Percentiles rank a stretch among this genome's conserved stretches.
Evolutionary conservation across 2,888 invertebrate genomes (phyloP).

Genomic region (Eilema depressum): DNA sequence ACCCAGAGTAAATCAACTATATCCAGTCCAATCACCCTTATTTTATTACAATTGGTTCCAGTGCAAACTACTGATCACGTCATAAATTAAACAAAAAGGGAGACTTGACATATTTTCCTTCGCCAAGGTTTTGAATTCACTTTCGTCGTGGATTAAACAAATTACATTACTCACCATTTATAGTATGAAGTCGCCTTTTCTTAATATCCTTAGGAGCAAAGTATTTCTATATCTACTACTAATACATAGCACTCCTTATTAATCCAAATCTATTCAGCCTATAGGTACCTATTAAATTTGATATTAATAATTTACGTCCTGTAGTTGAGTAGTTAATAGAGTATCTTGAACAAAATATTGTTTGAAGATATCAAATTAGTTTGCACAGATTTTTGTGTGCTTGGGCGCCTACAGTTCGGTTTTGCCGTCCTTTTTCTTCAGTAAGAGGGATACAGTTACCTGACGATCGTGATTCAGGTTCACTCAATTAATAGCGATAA

Average conservation of each 20-base stretch:
- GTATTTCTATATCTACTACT: background rate
- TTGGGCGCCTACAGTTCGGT: background rate
- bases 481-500: background rate
- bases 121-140: background rate
- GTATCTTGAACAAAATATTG: background rate
- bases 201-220: background rate
- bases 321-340: background rate
- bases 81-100: conserved; percentile 21
- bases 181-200: background rate
- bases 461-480: background rate
- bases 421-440: background rate
- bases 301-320: no score
- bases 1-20: conserved; percentile 7
- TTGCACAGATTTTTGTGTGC: background rate
- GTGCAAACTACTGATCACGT: conserved; percentile 8
- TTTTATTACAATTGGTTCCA: conserved; percentile 17
- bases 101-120: background rate
- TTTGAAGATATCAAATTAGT: background rate
- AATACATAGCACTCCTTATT: background rate
- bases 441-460: background rate
- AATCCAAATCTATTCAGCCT: no score
- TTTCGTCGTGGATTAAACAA: background rate
- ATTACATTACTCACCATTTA: background rate
- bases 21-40: conserved; percentile 19
- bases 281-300: no score